phyloP scores from a whole-genome alignment of 1,140 invertebrate genomes.

The Sesamia nonagrioides region DNA sequence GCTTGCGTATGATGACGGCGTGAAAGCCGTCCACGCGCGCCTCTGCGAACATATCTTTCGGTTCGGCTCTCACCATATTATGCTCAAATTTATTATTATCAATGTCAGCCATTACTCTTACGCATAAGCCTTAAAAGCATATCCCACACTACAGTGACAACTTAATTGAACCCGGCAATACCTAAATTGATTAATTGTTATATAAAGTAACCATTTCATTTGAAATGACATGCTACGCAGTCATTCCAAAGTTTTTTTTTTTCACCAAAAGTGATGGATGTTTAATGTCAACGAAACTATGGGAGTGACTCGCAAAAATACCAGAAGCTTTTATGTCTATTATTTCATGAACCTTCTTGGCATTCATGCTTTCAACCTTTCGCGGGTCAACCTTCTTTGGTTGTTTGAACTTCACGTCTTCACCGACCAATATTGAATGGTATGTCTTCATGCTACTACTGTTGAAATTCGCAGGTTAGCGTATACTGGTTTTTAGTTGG shows the following conservation, averaged over 20 bases:
- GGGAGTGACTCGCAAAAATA: constrained; percentile 17
- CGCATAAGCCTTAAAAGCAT: no score
- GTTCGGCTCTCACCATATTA: no score
- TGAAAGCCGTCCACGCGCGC: no score
- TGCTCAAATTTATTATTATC: no score
- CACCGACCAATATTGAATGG: neutral
- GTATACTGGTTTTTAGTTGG: neutral
- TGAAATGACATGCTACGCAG: no score
- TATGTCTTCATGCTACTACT: neutral
- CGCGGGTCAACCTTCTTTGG: neutral
- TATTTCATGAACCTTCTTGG: neutral
- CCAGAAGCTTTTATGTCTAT: neutral
- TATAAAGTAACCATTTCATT: no score
- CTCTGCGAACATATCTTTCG: no score
- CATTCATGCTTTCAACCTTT: neutral
- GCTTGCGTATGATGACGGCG: no score
- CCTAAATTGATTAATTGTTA: no score
- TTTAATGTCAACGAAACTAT: constrained; percentile 13
- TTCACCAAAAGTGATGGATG: constrained; percentile 18
- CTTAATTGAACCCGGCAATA: no score
- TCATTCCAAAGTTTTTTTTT: neutral
- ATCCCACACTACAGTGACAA: no score
- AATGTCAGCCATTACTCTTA: no score
- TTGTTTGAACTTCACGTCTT: neutral
- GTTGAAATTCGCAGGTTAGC: neutral